phyloP scores from a whole-genome alignment of 1,140 invertebrate genomes.

The Idris sp. region DNA sequence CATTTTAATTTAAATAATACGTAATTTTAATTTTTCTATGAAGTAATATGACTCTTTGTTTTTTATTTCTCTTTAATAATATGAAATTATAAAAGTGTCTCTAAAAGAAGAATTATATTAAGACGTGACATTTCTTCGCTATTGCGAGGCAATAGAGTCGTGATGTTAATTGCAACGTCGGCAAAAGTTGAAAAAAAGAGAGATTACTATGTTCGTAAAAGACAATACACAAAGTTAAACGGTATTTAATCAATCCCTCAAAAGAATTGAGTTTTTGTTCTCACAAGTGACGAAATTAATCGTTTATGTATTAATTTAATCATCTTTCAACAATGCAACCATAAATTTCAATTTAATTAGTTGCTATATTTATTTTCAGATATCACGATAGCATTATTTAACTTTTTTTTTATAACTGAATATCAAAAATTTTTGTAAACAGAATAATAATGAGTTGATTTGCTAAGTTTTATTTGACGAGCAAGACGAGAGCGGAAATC shows the following conservation, averaged over 20 bases:
- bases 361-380: too few species aligned
- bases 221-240: slow-evolving; percentile 9
- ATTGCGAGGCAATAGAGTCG: slow-evolving; percentile 19
- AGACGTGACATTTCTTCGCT: slow-evolving; percentile 15
- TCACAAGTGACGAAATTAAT: slow-evolving; percentile 9
- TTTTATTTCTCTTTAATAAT: too few species aligned
- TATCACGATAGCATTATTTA: too few species aligned
- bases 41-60: too few species aligned
- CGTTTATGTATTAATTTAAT: too few species aligned
- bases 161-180: slow-evolving; percentile 27
- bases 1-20: too few species aligned
- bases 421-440: not conserved
- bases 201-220: slow-evolving; percentile 23
- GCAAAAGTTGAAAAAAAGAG: slow-evolving; percentile 23
- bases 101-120: not conserved
- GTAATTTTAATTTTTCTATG: too few species aligned
- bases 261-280: slow-evolving; percentile 4
- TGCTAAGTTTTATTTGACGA: not conserved
- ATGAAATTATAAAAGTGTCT: too few species aligned
- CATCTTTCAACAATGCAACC: too few species aligned
- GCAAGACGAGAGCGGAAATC: not conserved
- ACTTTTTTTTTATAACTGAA: too few species aligned
- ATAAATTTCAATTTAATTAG: too few species aligned
- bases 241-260: slow-evolving; percentile 21
- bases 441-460: not conserved